A percentile compares a stretch with the other conserved stretches of the same genome.
phyloP scores from a whole-genome alignment of 1,140 invertebrate species.

The Drosophila nikananu region DNA sequence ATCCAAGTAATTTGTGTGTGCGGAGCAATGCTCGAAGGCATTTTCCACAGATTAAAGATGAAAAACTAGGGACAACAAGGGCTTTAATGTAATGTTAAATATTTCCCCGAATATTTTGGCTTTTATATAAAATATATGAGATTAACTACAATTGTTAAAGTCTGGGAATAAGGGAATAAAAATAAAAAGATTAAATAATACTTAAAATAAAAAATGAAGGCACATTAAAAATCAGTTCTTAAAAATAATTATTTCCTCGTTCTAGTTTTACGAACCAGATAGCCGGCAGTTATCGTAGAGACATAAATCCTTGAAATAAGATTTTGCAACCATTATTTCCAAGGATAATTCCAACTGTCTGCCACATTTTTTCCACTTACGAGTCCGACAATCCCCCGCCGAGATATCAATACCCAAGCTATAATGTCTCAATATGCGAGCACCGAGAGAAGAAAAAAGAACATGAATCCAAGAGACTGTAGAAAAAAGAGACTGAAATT shows the following conservation, averaged over 20 bases:
- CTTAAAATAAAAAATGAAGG: background rate
- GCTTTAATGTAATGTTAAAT: slow-evolving; percentile 26
- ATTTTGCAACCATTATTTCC: slow-evolving; percentile 44
- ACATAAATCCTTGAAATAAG: slow-evolving; percentile 5
- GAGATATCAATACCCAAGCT: slow-evolving; percentile 45
- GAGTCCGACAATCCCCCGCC: slow-evolving; percentile 42
- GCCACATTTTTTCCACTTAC: slow-evolving; percentile 60
- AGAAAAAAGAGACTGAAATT: slow-evolving; percentile 18
- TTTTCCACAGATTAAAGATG: slow-evolving; percentile 37
- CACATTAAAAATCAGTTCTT: background rate
- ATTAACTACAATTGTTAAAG: background rate
- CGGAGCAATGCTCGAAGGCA: slow-evolving; percentile 16
- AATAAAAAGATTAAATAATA: background rate
- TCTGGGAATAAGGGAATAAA: background rate
- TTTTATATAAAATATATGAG: background rate
- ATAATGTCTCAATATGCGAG: slow-evolving; percentile 59
- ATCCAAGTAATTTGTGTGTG: slow-evolving; percentile 42
- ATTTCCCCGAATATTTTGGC: too few species aligned
- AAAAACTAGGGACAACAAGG: background rate
- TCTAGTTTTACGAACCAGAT: slow-evolving; percentile 12
- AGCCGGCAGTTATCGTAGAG: slow-evolving; percentile 6
- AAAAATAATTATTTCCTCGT: slow-evolving; percentile 6
- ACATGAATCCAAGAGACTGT: slow-evolving; percentile 1
- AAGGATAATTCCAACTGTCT: slow-evolving; percentile 48
- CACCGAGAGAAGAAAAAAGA: background rate